A percentile compares a stretch with the other conserved stretches of the same genome.
Evolutionary conservation across 2,113 vertebrate genomes (phyloP).

Genomic region (Rhinichthys klamathensis): DNA sequence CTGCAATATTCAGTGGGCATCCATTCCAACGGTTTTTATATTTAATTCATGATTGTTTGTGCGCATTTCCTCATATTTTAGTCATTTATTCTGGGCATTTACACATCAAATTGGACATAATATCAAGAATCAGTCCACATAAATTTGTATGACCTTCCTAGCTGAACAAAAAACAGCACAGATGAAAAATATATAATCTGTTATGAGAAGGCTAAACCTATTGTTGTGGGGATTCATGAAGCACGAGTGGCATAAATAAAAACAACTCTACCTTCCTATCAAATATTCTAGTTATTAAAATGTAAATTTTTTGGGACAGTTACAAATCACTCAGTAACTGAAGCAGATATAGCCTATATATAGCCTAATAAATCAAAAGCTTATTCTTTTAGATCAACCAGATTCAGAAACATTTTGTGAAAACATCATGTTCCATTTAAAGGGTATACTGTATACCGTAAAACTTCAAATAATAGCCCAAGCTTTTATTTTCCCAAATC

Average conservation of each 20-base stretch:
- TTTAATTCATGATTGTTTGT: constrained; percentile 12
- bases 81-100: constrained; percentile 10
- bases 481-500: no score
- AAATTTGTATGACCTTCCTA: not conserved
- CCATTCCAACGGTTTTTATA: not conserved
- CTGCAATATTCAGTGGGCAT: constrained; percentile 12
- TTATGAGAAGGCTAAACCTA: not conserved
- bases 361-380: not conserved
- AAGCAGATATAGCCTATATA: not conserved
- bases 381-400: not conserved
- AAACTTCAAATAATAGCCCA: no score
- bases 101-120: constrained; percentile 8
- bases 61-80: constrained; percentile 1
- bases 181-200: not conserved
- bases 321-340: not conserved
- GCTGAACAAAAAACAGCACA: not conserved
- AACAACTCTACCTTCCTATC: not conserved
- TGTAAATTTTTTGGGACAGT: not conserved
- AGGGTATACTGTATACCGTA: no score
- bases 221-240: not conserved
- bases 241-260: not conserved
- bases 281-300: not conserved
- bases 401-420: no score
- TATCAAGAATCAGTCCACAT: constrained; percentile 17
- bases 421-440: no score